Evolutionary conservation across 1,140 invertebrate genomes (phyloP).

Genomic region (Cotesia typhae): DNA sequence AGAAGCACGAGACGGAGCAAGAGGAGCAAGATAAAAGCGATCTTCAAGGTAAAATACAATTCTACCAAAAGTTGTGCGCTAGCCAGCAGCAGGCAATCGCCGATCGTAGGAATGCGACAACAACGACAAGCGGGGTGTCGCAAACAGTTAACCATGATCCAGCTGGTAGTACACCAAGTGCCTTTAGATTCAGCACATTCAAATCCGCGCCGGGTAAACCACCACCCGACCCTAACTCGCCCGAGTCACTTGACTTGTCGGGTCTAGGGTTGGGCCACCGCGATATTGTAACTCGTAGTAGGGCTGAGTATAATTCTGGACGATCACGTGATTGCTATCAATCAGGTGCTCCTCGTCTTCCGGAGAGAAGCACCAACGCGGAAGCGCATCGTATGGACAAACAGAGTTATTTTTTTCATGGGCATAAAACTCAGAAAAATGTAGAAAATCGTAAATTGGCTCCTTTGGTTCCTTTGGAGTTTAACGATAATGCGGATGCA

Average conservation of each 20-base stretch:
- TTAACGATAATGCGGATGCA: constrained; percentile 22
- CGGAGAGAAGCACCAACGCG: constrained; percentile 46
- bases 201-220: constrained; percentile 46
- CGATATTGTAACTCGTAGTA: constrained; percentile 39
- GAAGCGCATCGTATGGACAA: constrained; percentile 51
- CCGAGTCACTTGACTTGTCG: constrained; percentile 44
- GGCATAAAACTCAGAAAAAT: constrained; percentile 55
- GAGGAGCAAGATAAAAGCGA: constrained; percentile 61
- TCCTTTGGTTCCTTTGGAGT: constrained; percentile 1
- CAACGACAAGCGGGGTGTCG: constrained; percentile 38
- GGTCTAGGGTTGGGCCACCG: constrained; percentile 44
- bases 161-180: constrained; percentile 20
- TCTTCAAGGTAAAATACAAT: constrained; percentile 60
- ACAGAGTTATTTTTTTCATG: constrained; percentile 58
- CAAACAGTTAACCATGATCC: constrained; percentile 27
- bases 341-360: constrained; percentile 25
- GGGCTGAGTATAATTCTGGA: constrained; percentile 37
- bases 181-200: constrained; percentile 54
- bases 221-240: constrained; percentile 36
- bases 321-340: constrained; percentile 41
- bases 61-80: constrained; percentile 53
- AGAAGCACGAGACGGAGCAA: constrained; percentile 55
- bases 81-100: constrained; percentile 47
- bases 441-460: constrained; percentile 43
- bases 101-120: constrained; percentile 41